These are phyloP conservation scores for Gymnarchus niloticus DNA, from an alignment of 2,113 vertebrate species.

Conservation along the genomic window DNA sequence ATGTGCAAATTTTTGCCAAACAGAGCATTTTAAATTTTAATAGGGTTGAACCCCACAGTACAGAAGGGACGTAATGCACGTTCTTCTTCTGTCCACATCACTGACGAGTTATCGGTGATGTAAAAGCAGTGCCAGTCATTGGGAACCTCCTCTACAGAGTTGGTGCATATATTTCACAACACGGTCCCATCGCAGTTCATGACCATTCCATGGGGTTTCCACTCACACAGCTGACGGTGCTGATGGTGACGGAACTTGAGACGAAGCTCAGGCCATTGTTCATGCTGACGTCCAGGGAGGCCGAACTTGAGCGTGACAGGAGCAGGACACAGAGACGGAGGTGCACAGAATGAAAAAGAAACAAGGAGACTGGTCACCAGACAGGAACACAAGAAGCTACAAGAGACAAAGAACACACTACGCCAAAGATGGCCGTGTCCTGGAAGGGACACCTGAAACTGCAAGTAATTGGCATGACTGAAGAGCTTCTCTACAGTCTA, in stretches of 20 bases:
- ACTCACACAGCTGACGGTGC: slow-evolving; percentile 92
- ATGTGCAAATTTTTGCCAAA: neutral
- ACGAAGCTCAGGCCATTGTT: slow-evolving; percentile 96
- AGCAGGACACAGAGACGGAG: slow-evolving; percentile 17
- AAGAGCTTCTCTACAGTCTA: neutral
- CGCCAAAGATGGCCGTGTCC: no score
- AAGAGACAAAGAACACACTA: no score
- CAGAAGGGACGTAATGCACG: neutral
- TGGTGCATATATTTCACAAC: no score
- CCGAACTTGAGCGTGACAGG: slow-evolving; percentile 53
- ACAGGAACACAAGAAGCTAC: no score
- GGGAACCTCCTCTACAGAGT: neutral
- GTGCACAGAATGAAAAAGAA: neutral
- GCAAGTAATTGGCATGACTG: neutral
- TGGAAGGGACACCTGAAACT: neutral
- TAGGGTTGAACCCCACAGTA: neutral
- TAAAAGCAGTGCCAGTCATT: neutral
- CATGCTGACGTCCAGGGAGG: slow-evolving; percentile 95
- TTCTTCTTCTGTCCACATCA: neutral
- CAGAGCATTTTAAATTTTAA: neutral
- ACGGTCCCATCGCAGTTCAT: no score
- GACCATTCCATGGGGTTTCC: neutral
- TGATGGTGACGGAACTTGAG: slow-evolving; percentile 95
- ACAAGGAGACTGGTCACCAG: no score
- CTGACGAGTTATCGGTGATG: neutral